Conservation (phyloP, 2,113 vertebrate genomes). For the Pelobates fuscus region DNA sequence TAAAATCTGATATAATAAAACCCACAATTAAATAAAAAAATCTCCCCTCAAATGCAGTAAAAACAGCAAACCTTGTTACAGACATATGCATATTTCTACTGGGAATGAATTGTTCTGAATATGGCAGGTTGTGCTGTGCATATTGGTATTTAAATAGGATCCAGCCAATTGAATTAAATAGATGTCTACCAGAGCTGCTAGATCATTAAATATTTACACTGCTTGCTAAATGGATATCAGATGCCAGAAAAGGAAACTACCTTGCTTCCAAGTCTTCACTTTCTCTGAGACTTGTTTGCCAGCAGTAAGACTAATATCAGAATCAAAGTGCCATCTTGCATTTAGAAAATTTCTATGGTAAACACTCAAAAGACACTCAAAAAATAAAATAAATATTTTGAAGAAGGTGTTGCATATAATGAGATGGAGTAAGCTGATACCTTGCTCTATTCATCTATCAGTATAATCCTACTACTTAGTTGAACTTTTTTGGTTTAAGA, state of each 20-base stretch:
- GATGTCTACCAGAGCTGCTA: slow-evolving; percentile 24
- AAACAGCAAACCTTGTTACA: too few relatives aligned
- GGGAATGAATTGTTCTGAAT: not conserved
- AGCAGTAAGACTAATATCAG: slow-evolving; percentile 21
- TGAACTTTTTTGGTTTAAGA: too few relatives aligned
- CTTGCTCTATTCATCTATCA: too few relatives aligned
- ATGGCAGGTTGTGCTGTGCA: not conserved
- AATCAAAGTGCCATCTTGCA: slow-evolving; percentile 26
- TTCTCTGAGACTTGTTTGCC: slow-evolving; percentile 21
- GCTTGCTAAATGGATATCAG: slow-evolving; percentile 42
- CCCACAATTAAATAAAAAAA: too few relatives aligned
- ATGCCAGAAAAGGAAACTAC: slow-evolving; percentile 36
- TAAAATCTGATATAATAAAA: too few relatives aligned
- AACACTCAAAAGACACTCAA: not conserved
- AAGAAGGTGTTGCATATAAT: too few relatives aligned
- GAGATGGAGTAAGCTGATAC: too few relatives aligned
- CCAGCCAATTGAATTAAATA: slow-evolving; percentile 32
- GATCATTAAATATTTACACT: slow-evolving; percentile 49
- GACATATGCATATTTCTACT: too few relatives aligned
- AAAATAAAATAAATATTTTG: too few relatives aligned
- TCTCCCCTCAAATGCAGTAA: too few relatives aligned
- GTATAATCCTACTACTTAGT: too few relatives aligned
- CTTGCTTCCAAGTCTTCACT: slow-evolving; percentile 34
- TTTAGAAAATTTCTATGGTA: slow-evolving; percentile 12
- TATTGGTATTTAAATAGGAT: slow-evolving; percentile 14